phyloP scores from a whole-genome alignment of 2,113 vertebrate species.

The Proteles cristata region DNA sequence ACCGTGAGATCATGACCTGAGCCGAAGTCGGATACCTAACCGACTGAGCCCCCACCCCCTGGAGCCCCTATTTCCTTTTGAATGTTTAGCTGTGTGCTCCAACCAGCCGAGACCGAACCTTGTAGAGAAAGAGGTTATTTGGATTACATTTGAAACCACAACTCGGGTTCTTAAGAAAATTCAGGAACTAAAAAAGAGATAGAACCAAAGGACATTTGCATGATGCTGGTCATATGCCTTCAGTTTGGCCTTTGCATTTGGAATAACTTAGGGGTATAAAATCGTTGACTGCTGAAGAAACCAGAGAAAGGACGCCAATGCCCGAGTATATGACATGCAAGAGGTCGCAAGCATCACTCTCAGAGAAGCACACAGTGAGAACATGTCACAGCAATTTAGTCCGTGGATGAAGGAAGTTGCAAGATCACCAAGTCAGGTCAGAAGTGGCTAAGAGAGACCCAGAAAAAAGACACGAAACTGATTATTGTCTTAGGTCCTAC shows the following conservation, averaged over 20 bases:
- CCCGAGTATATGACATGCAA: not conserved
- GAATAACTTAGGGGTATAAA: not conserved
- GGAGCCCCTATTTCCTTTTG: not conserved
- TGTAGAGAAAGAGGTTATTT: not conserved
- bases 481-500: too few species aligned
- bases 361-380: not conserved
- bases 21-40: too few species aligned
- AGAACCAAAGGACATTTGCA: not conserved
- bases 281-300: not conserved
- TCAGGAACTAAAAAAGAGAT: not conserved
- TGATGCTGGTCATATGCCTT: rapidly evolving
- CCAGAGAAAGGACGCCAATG: not conserved
- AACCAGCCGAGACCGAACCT: not conserved
- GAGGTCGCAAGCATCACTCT: not conserved
- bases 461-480: too few species aligned
- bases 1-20: too few species aligned
- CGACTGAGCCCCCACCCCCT: too few species aligned
- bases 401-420: not conserved
- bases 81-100: not conserved
- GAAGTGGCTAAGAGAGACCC: not conserved
- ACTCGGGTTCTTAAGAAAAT: not conserved
- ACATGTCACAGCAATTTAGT: too few species aligned
- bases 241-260: not conserved
- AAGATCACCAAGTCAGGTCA: not conserved
- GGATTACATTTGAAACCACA: not conserved